A percentile compares a stretch with the other conserved stretches of the same genome.
Evolutionary conservation across 2,113 vertebrate species (phyloP).

Genomic region (Pygoscelis adeliae): DNA sequence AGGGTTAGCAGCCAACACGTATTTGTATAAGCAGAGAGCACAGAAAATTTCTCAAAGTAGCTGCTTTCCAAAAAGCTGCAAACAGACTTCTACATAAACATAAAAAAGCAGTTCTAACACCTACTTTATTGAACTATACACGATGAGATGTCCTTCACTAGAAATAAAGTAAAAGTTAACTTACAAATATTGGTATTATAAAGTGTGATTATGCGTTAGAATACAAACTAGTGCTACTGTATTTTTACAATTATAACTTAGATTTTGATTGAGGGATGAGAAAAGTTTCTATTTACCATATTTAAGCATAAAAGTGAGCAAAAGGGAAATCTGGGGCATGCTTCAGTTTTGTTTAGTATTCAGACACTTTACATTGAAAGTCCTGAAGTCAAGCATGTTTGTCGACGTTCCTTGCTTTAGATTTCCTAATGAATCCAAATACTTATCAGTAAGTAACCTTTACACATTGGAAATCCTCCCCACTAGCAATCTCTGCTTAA

Average conservation of each 20-base stretch:
- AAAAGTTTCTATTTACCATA: background rate
- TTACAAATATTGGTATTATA: background rate
- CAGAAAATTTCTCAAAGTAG: background rate
- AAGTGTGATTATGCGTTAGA: background rate
- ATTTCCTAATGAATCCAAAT: slow-evolving; percentile 10
- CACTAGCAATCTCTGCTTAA: slow-evolving; percentile 34
- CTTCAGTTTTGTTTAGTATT: background rate
- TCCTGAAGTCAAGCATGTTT: background rate
- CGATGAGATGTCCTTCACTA: slow-evolving; percentile 18
- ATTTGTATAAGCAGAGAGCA: background rate
- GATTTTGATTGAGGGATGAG: background rate
- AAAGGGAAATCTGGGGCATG: background rate
- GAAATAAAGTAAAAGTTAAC: slow-evolving; percentile 46
- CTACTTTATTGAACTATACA: slow-evolving; percentile 41
- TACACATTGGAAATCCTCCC: background rate
- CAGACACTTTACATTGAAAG: background rate
- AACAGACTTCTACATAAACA: background rate
- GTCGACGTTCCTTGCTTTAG: background rate
- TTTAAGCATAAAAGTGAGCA: background rate
- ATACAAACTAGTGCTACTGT: background rate
- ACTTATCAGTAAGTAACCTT: slow-evolving; percentile 19
- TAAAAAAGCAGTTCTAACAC: background rate
- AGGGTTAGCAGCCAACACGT: background rate
- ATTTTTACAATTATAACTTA: background rate
- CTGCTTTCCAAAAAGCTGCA: slow-evolving; percentile 15